Percentiles rank a stretch among this genome's conserved stretches.
Evolutionary conservation across 2,888 invertebrate genomes (phyloP).

Genomic region (Microplitis deprimator): DNA sequence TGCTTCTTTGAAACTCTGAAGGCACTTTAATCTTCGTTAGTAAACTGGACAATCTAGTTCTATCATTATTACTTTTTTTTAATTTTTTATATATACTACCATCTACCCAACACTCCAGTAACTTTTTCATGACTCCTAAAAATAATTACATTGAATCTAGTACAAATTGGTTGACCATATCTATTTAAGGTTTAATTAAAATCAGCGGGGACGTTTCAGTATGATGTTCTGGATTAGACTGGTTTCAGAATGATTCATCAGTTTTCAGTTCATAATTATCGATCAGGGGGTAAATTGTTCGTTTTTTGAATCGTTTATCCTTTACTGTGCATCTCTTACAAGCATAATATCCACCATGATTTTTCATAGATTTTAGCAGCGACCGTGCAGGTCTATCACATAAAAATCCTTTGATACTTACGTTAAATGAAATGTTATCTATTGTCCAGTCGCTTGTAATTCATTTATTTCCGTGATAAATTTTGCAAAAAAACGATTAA

Average conservation of each 20-base stretch:
- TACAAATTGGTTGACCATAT: not conserved
- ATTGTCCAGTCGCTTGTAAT: conserved; percentile 29
- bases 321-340: conserved; percentile 39
- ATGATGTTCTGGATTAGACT: conserved; percentile 41
- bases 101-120: conserved; percentile 9
- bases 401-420: conserved; percentile 40
- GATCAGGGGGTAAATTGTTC: conserved; percentile 24
- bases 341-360: conserved; percentile 39
- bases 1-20: not conserved
- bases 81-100: not conserved
- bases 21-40: too few species aligned
- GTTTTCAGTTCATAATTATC: conserved; percentile 25
- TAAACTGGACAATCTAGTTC: not conserved
- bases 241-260: conserved; percentile 40
- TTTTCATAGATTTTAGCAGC: conserved; percentile 38
- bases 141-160: not conserved
- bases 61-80: not conserved
- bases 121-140: not conserved
- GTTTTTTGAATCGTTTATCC: conserved; percentile 11
- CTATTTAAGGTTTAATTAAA: not conserved
- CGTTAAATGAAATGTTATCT: conserved; percentile 4
- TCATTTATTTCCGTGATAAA: conserved; percentile 42
- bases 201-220: conserved; percentile 19
- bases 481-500: conserved; percentile 10
- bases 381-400: conserved; percentile 43